phyloP scores from a whole-genome alignment of 1,140 invertebrate species.

The Camponotus floridanus region DNA sequence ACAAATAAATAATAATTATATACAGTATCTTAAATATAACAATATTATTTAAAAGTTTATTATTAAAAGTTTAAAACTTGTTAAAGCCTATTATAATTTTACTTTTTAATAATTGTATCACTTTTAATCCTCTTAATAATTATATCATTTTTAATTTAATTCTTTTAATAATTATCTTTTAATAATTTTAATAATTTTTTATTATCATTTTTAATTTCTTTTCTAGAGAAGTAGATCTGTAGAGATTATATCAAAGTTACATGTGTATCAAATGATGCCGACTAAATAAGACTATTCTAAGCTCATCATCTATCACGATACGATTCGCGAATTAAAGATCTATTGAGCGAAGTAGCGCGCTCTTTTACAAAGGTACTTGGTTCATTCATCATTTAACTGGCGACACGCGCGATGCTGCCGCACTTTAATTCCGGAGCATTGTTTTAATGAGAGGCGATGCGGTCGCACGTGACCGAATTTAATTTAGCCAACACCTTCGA shows the following conservation, averaged over 20 bases:
- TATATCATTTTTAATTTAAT: too few relatives aligned
- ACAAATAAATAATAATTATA: constrained; percentile 5
- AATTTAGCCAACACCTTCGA: constrained; percentile 57
- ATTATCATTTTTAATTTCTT: background rate
- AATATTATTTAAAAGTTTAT: constrained; percentile 5
- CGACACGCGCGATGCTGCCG: constrained; percentile 33
- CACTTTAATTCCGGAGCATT: constrained; percentile 62
- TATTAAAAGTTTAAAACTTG: background rate
- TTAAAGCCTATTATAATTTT: background rate
- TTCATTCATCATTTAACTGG: constrained; percentile 60
- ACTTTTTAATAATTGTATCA: background rate
- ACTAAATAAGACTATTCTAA: background rate
- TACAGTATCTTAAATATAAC: background rate
- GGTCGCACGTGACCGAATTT: constrained; percentile 68
- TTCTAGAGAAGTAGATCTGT: too few relatives aligned
- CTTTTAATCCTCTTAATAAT: too few relatives aligned
- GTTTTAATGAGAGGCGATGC: constrained; percentile 46
- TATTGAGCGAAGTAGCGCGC: constrained; percentile 30
- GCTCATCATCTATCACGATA: too few relatives aligned
- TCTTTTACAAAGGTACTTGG: constrained; percentile 29
- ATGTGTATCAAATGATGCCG: too few relatives aligned
- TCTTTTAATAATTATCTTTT: too few relatives aligned
- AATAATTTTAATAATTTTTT: background rate
- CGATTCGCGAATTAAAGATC: constrained; percentile 33
- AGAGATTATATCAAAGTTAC: too few relatives aligned